These are phyloP conservation scores for Lepidochitona cinerea DNA, from an alignment of 2,888 invertebrate species.

Conservation along the genomic window DNA sequence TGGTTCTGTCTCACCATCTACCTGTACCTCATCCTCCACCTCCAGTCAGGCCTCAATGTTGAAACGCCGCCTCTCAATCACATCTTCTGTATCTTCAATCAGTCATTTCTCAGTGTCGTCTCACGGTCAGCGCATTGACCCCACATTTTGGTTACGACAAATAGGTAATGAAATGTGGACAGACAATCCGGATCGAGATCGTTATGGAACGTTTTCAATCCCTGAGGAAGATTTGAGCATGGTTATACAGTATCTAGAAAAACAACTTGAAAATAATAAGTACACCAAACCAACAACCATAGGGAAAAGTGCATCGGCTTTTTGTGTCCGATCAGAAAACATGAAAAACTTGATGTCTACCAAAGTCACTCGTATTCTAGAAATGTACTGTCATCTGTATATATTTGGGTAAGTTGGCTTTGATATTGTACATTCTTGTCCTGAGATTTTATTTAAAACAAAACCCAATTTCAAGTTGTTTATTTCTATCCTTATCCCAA, in stretches of 20 bases:
- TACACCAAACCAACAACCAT: constrained; percentile 8
- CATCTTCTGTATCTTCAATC: constrained; percentile 6
- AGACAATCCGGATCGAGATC: constrained; percentile 60
- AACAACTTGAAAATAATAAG: constrained; percentile 46
- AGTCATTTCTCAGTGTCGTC: background rate
- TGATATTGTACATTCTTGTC: too few species aligned
- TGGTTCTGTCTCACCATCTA: background rate
- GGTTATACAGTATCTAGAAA: constrained; percentile 59
- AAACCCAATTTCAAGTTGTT: too few species aligned
- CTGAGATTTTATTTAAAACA: too few species aligned
- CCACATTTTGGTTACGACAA: background rate
- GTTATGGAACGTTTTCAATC: constrained; percentile 60
- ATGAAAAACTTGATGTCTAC: constrained; percentile 42
- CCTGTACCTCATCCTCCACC: background rate
- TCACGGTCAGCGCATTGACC: too few species aligned
- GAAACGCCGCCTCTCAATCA: background rate
- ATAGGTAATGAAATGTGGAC: constrained; percentile 47
- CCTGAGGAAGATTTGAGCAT: constrained; percentile 59
- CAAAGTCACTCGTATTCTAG: constrained; percentile 60
- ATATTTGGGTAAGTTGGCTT: constrained; percentile 62
- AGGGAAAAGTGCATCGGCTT: background rate
- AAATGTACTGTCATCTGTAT: constrained; percentile 63
- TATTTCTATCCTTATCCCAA: too few species aligned
- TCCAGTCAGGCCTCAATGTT: background rate
- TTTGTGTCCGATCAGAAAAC: background rate